Evolutionary conservation across 2,888 invertebrate species (phyloP), one percentile per base, ranked within the genome.

Genomic region (Coenonympha arcania): DNA sequence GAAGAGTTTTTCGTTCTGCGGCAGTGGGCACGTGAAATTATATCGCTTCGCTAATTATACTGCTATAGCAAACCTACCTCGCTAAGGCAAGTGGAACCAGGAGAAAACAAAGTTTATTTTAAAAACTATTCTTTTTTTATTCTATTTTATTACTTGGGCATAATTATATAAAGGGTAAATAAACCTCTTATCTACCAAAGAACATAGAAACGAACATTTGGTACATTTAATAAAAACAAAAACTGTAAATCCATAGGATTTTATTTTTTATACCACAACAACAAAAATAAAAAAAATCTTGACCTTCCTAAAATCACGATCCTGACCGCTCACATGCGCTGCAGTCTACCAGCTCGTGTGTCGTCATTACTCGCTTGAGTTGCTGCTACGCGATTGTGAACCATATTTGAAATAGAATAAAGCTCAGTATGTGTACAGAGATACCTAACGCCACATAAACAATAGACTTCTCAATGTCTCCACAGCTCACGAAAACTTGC

Each of bases 401-500:
- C 49, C 18, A 43, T 53, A 53, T 51, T 9, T 9, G 9, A 2
- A 11, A n/a, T 2, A 0, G 0, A 3, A 46, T 55, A 56, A 45
- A 26, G 48, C 31, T 36, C 33, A 44, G 13, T 47, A n/a, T 50
- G 39, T 18, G 9, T 13, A 44, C 9, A 6, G 11, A 20, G 8
- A 15, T 8, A 26, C 26, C 37, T 33, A 30, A 28, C 39, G 44
- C 53, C 44, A 47, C 40, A 51, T 34, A 36, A 60, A 83, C 79
- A 83, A 81, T 81, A 76, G 75, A 73, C 67, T 68, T 65, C 65
- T 80, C 76, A 79, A 79, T 79, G 79, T 78, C 78, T 68, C 62
- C 61, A 64, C 61, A 63, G 62, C 74, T 75, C 79, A 83, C 82
- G 82, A 80, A 71, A 72, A 74, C 72, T 83, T 80, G 74, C 79